Base-by-base conservation (phyloP, 2,888 invertebrate species). In the Cosmia pyralina region DNA sequence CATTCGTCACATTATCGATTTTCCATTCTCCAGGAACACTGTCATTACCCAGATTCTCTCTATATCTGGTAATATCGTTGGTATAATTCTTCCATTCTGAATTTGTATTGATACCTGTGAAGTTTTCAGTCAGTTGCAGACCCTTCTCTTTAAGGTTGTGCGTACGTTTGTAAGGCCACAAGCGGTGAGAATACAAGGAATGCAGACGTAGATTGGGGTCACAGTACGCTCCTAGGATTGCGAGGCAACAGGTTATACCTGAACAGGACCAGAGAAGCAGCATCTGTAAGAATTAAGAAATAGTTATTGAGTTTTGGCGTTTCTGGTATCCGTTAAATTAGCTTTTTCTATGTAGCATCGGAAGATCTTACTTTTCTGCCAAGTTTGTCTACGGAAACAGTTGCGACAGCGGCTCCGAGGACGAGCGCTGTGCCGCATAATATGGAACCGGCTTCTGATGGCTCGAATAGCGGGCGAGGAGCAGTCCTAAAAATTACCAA, bases 221-320 rank as follows among this genome's bases (percentile, higher is more conserved):
- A 82, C 96, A 96, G 88, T 94, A 96, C 1, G 92, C 88, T 58
- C 96, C 96, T 4, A 96, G 87, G 13, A 95, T 86, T 2, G 93
- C 93, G 22, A 96, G 88, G 67, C 95, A 95, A 83, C 93, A 93
- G 0, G 95, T 95, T 60, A 96, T 95, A 15, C 96, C 96, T 0
- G 94, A 92, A 69, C 96, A 96, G 0, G 96, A 96, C 90, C 93
- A 94, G 2, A 96, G 90, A 0, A 96, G 88, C 69, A 96, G 88
- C 87, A 94, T 93, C 96, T 96, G 92, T 2, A 92, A 92, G 28
- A 5, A 55, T 15, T 17, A 34, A 38, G 38, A 38, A 38, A 38
- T 38, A 38, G 38, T 38, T 38, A 38, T 4, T 38, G 38, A 38
- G 38, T 38, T 2, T 38, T 38, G 38, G 38, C 5, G 38, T 6